Percentiles rank a stretch among this genome's conserved stretches.
phyloP scores from a whole-genome alignment of 2,888 invertebrate species.

The Dichetophora obliterata region DNA sequence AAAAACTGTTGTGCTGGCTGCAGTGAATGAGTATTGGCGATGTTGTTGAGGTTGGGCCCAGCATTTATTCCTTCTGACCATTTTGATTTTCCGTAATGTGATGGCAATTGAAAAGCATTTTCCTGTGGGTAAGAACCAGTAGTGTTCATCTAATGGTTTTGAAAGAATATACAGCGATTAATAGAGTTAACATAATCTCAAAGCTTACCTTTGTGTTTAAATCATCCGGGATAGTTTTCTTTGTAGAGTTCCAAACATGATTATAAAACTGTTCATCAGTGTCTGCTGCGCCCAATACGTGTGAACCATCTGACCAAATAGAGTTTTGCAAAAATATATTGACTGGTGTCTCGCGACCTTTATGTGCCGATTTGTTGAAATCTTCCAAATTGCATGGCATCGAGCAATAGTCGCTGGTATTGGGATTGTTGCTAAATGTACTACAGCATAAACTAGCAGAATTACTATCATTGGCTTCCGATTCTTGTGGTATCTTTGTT shows the following conservation, averaged over 20 bases:
- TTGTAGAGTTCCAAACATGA: constrained; percentile 56
- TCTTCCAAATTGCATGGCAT: constrained; percentile 55
- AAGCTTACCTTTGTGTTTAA: constrained; percentile 41
- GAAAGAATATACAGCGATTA: background rate
- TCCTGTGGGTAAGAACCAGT: background rate
- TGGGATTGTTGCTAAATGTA: constrained; percentile 32
- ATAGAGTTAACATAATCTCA: background rate
- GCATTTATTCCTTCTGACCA: constrained; percentile 63
- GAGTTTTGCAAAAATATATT: constrained; percentile 72
- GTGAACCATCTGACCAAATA: constrained; percentile 71
- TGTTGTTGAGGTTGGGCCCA: constrained; percentile 44
- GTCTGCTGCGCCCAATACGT: constrained; percentile 52
- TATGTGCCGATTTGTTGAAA: constrained; percentile 50
- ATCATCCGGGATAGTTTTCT: constrained; percentile 48
- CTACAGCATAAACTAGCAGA: constrained; percentile 50
- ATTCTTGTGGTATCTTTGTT: constrained; percentile 42
- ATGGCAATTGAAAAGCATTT: constrained; percentile 28
- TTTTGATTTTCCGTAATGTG: constrained; percentile 55
- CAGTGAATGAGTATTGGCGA: background rate
- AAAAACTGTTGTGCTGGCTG: constrained; percentile 34
- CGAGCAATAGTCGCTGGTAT: constrained; percentile 57
- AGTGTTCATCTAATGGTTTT: constrained; percentile 8
- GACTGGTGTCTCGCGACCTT: constrained; percentile 52
- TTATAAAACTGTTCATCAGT: constrained; percentile 60
- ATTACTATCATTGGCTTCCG: constrained; percentile 33